Evolutionary conservation across 2,113 vertebrate species (phyloP), one percentile per base, ranked within the genome.

Genomic region (Microtus oregoni): DNA sequence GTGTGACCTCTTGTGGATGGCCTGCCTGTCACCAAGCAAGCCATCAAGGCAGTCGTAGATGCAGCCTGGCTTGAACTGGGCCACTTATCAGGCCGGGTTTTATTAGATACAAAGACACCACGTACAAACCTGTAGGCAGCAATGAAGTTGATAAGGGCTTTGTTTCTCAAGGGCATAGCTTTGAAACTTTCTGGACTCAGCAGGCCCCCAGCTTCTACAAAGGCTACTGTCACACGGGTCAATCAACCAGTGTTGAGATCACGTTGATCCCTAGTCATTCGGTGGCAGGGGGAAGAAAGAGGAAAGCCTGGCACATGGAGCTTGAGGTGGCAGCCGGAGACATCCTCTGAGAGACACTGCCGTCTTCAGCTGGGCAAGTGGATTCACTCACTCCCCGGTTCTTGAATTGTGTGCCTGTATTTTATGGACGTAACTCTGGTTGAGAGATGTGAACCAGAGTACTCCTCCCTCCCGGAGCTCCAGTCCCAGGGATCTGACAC

Each of bases 391-490:
- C 50, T 58, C 58, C n/a, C 58, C 75, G 17, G 30, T 41, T 83
- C 85, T 44, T 47, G 41, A 92, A 67, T 68, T 90, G n/a, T 73
- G 32, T 61, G 73, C 92, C 28, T 90, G 11, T 30, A 41, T 79
- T 77, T 93, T 92, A 94, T 65, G 90, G 85, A 94, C 92, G 81
- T 68, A 44, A 86, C 14, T 72, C 68, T 81, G 90, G 95, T 67
- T 95, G 72, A 95, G 63, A 88, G 90, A 79, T 95, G 20, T 93
- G 91, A 87, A 75, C 94, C 41, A 1, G 20, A 58, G 30, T 17
- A 30, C 87, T 89, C 89, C 89, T 95, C 89, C 91, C 86, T 67
- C 58, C 12, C 24, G 3, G 79, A 38, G 26, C 79, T 82, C 20
- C 20, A 61, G 52, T 58, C 20, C 50, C 32, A 58, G n/a, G 22